Conservation (phyloP, 2,113 vertebrate genomes). For the Ictidomys tridecemlineatus region DNA sequence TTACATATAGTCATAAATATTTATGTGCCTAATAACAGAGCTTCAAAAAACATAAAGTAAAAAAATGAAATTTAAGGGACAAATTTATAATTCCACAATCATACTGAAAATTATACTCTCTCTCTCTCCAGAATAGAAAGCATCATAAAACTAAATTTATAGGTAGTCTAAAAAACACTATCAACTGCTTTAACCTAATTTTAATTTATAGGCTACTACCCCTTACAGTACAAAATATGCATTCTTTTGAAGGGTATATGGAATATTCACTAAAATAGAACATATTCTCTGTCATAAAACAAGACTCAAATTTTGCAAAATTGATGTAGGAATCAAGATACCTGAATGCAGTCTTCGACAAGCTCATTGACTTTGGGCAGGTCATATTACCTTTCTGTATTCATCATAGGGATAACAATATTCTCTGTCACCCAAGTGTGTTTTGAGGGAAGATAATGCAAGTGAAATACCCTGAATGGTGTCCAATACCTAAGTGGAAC, state of each 20-base stretch:
- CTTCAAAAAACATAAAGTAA: background rate
- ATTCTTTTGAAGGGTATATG: background rate
- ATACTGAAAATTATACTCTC: background rate
- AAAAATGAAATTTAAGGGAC: background rate
- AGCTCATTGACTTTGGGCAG: background rate
- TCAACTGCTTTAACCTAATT: background rate
- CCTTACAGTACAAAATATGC: background rate
- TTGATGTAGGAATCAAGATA: background rate
- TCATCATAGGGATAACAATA: background rate
- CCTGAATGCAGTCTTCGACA: background rate
- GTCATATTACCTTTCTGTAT: background rate
- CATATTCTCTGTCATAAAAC: background rate
- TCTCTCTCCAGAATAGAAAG: background rate
- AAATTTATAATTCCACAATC: background rate
- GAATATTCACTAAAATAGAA: background rate
- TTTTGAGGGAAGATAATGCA: background rate
- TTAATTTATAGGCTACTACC: background rate
- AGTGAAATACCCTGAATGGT: background rate
- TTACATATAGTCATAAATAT: background rate
- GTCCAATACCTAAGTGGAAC: background rate
- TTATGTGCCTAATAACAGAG: background rate
- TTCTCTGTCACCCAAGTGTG: background rate
- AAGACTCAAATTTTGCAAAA: constrained; percentile 33
- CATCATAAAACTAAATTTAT: background rate
- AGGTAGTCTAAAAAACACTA: background rate